Conservation (phyloP, 2,797 vertebrate species). For the Alca torda region DNA sequence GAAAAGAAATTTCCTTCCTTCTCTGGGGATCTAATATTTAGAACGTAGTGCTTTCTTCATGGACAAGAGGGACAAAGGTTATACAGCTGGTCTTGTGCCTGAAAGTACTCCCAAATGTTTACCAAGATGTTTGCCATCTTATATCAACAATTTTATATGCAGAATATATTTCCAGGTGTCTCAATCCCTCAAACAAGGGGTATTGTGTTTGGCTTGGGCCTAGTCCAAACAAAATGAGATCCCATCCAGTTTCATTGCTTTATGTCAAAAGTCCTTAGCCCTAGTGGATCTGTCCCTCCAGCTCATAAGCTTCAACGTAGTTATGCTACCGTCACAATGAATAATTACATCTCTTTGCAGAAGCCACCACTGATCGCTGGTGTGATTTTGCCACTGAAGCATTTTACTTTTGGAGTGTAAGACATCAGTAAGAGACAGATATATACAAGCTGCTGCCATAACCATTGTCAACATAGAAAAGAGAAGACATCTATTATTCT, state of each 20-base stretch:
- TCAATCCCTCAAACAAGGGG: rapidly evolving
- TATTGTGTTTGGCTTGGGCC: background rate
- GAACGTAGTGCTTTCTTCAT: background rate
- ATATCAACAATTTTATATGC: background rate
- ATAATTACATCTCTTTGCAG: too few relatives aligned
- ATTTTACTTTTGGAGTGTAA: background rate
- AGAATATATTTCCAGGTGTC: background rate
- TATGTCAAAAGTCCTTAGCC: background rate
- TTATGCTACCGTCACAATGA: background rate
- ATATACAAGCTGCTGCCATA: background rate
- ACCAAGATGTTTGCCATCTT: background rate
- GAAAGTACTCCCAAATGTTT: background rate
- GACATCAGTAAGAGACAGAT: background rate
- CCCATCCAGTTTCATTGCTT: background rate
- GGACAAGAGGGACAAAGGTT: background rate
- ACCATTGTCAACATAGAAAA: background rate
- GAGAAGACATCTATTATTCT: background rate
- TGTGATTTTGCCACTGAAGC: background rate
- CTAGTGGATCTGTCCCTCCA: background rate
- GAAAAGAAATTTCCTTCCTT: background rate
- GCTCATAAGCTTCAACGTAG: background rate
- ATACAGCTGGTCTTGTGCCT: background rate
- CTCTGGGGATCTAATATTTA: background rate
- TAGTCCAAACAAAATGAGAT: background rate
- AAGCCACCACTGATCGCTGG: background rate